Conservation (phyloP, 2,797 vertebrate genomes). For the Brachymystax lenok region DNA sequence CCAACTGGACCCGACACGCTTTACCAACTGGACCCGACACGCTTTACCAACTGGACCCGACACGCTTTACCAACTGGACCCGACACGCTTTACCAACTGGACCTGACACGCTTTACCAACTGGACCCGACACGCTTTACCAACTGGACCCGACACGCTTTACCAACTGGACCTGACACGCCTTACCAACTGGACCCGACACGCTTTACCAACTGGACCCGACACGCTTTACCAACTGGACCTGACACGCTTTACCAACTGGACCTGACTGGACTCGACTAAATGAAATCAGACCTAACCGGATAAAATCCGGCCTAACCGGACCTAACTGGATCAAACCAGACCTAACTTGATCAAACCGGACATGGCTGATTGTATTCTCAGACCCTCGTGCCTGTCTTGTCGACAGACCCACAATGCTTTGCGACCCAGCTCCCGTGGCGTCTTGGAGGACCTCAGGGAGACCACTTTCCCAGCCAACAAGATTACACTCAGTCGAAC, state of each 20-base stretch:
- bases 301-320: neutral
- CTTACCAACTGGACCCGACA: no score
- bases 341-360: neutral
- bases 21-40: no score
- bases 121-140: no score
- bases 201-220: no score
- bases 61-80: no score
- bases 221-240: no score
- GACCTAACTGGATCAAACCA: neutral
- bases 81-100: no score
- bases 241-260: neutral
- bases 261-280: conserved; percentile 5
- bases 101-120: no score
- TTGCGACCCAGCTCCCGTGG: conserved; percentile 35
- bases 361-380: conserved; percentile 51
- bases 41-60: no score
- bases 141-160: no score
- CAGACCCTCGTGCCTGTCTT: conserved; percentile 37
- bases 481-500: conserved; percentile 28
- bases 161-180: no score
- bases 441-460: neutral
- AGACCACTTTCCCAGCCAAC: conserved; percentile 31
- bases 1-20: no score
- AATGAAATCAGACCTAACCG: neutral
- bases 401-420: conserved; percentile 46